phyloP scores from a whole-genome alignment of 2,888 invertebrate species.

The Synergus gifuensis region DNA sequence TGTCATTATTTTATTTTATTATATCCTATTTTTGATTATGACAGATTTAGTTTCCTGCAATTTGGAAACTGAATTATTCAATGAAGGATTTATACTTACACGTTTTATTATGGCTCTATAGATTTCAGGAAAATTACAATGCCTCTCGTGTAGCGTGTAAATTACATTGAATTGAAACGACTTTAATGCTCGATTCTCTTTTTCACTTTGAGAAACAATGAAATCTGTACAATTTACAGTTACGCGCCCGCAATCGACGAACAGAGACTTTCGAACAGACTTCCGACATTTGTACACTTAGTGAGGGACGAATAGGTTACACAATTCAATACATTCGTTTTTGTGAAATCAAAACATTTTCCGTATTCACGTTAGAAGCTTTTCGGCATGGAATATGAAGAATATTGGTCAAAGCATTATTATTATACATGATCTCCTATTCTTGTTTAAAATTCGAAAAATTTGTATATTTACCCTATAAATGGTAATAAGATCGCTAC shows the following conservation, averaged over 20 bases:
- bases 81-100: no score
- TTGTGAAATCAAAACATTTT: not conserved
- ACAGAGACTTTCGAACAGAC: slow-evolving; percentile 30
- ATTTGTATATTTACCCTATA: not conserved
- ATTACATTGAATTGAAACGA: slow-evolving; percentile 24
- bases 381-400: not conserved
- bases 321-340: slow-evolving; percentile 10
- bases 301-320: not conserved
- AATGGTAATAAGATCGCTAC: not conserved
- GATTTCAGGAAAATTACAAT: not conserved
- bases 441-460: not conserved
- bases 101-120: not conserved
- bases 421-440: no score
- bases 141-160: not conserved
- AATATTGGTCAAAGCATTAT: not conserved
- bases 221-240: slow-evolving; percentile 37
- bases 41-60: no score
- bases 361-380: not conserved
- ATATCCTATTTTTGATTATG: not conserved
- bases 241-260: slow-evolving; percentile 34
- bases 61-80: no score
- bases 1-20: not conserved
- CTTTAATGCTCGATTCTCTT: slow-evolving; percentile 11
- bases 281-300: slow-evolving; percentile 36
- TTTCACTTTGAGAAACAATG: slow-evolving; percentile 36